These are phyloP conservation scores for Dendrocopos noguchii DNA, from an alignment of 2,113 vertebrate species.

Conservation along the genomic window DNA sequence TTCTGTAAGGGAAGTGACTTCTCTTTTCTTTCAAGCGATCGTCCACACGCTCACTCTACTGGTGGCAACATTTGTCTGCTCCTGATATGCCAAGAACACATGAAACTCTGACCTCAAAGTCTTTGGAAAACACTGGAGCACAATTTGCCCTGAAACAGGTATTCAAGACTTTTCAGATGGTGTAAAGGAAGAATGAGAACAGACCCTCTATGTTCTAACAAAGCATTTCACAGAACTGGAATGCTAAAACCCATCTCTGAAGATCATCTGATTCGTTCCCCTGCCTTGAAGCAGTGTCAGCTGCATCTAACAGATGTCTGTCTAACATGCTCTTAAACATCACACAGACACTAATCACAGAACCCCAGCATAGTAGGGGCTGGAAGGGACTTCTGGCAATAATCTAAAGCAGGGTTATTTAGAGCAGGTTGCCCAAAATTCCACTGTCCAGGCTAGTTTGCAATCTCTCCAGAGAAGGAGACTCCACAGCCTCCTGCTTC, in stretches of 20 bases:
- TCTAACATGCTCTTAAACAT: neutral
- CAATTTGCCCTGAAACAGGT: neutral
- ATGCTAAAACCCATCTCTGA: neutral
- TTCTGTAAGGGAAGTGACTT: slow-evolving; percentile 57
- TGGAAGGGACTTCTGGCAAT: no score
- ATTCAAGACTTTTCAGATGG: neutral
- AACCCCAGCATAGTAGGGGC: no score
- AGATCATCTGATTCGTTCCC: neutral
- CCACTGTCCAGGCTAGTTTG: no score
- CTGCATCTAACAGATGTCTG: neutral
- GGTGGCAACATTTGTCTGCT: neutral
- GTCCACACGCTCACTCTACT: neutral
- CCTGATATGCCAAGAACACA: neutral
- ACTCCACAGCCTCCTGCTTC: no score
- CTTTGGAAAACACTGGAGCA: neutral
- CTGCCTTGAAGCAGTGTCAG: neutral
- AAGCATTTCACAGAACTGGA: neutral
- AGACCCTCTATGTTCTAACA: neutral
- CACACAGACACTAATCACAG: neutral
- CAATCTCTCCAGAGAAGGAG: no score
- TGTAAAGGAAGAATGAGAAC: neutral
- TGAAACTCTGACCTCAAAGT: neutral
- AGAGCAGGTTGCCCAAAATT: no score
- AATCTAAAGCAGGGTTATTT: no score
- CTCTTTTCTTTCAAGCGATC: slow-evolving; percentile 18